A percentile compares a stretch with the other conserved stretches of the same genome.
Evolutionary conservation across 2,797 vertebrate species (phyloP).

Genomic region (Pangasius larnaudii): DNA sequence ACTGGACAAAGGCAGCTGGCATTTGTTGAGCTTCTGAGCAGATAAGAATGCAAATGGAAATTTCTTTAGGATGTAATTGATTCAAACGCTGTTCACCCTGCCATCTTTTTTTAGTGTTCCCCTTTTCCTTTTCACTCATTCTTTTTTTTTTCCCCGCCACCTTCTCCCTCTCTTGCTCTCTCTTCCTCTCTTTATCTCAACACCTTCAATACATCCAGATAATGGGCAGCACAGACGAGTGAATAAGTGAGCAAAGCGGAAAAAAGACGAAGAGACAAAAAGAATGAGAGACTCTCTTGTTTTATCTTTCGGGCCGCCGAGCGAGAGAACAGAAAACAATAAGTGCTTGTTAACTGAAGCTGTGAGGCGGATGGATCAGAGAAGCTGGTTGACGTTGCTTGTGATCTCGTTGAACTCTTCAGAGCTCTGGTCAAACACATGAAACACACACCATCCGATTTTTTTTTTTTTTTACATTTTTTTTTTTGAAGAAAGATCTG

Average conservation of each 20-base stretch:
- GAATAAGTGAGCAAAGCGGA: conserved; percentile 61
- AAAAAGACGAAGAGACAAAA: conserved; percentile 40
- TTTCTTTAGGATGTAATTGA: conserved; percentile 84
- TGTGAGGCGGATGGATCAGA: conserved; percentile 57
- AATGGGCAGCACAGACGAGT: conserved; percentile 78
- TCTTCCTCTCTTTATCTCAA: conserved; percentile 69
- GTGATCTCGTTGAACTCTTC: conserved; percentile 18
- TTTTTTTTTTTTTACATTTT: not conserved
- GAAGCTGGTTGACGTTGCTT: conserved; percentile 7
- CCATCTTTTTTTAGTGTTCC: conserved; percentile 70
- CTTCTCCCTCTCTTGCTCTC: not conserved
- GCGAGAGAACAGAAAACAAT: conserved; percentile 58
- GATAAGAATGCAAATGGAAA: conserved; percentile 83
- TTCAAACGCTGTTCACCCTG: conserved; percentile 73
- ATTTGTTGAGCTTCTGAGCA: conserved; percentile 84
- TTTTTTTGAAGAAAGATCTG: not conserved
- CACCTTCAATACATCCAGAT: conserved; percentile 76
- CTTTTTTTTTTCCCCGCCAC: conserved; percentile 25
- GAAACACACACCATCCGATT: not conserved
- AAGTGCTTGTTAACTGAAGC: conserved; percentile 66
- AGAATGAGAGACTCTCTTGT: conserved; percentile 64
- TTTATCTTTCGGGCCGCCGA: conserved; percentile 64
- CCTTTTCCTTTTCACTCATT: conserved; percentile 61
- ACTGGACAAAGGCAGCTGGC: conserved; percentile 96
- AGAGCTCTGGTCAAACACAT: not conserved